A percentile compares a stretch with the other conserved stretches of the same genome.
Conservation (phyloP, 1,140 invertebrate genomes). For the Zaprionus inermis region DNA sequence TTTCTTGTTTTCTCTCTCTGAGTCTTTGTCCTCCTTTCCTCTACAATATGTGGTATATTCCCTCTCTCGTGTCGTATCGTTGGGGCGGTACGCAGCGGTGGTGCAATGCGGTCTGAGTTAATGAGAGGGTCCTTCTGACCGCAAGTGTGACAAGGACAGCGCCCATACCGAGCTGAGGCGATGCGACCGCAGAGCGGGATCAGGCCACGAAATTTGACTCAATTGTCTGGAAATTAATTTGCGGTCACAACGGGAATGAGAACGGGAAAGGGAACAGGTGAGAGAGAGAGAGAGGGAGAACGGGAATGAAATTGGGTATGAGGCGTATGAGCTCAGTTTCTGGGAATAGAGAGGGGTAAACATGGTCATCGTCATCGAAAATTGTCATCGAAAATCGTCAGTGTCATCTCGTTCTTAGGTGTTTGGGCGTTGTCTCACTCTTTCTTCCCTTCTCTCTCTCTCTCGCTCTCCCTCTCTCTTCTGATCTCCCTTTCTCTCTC, state of each 20-base stretch:
- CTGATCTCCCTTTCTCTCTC: not conserved
- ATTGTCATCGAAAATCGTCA: constrained; percentile 15
- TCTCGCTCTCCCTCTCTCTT: not conserved
- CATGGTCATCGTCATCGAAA: constrained; percentile 23
- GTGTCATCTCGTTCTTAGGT: not conserved
- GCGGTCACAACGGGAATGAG: constrained; percentile 51
- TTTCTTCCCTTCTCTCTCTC: constrained; percentile 36
- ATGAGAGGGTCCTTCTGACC: constrained; percentile 25
- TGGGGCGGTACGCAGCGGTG: not conserved
- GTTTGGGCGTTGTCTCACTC: constrained; percentile 72
- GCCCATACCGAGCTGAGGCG: not conserved
- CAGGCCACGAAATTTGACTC: constrained; percentile 18
- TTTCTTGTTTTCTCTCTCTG: not conserved
- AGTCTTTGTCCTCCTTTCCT: not conserved
- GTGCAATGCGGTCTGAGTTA: not conserved
- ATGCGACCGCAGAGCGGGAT: constrained; percentile 11
- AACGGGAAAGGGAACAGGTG: constrained; percentile 20
- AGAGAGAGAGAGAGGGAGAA: not conserved
- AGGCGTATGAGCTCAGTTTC: not conserved
- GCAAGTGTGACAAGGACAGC: constrained; percentile 46
- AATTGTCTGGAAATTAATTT: constrained; percentile 76
- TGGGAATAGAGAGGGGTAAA: not conserved
- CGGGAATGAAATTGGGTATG: not conserved
- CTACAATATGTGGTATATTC: constrained; percentile 1
- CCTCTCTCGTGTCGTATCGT: not conserved